A percentile compares a stretch with the other conserved stretches of the same genome.
phyloP scores from a whole-genome alignment of 2,888 invertebrate genomes.

The Lasioglossum oenotherae region DNA sequence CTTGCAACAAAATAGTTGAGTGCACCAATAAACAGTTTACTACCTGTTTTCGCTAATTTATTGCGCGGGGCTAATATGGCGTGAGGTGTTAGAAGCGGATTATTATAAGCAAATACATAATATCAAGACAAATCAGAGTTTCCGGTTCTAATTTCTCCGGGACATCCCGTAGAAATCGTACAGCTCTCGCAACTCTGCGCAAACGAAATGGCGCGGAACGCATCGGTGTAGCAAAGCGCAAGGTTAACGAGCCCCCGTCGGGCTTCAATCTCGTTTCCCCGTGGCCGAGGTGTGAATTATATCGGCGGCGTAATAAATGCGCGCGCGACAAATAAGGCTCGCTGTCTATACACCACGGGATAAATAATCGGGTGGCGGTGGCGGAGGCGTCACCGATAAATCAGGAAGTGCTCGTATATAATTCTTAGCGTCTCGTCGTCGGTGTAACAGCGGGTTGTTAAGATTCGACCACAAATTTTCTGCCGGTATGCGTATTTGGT shows the following conservation, averaged over 20 bases:
- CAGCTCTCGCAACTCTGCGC: not conserved
- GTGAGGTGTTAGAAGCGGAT: not conserved
- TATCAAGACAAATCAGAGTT: not conserved
- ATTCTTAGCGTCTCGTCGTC: slow-evolving; percentile 40
- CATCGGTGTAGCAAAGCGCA: not conserved
- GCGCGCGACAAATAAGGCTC: slow-evolving; percentile 41
- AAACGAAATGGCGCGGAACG: not conserved
- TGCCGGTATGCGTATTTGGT: slow-evolving; percentile 73
- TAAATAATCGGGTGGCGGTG: slow-evolving; percentile 36
- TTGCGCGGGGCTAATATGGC: not conserved
- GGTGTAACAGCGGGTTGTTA: slow-evolving; percentile 65
- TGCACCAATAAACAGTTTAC: not conserved
- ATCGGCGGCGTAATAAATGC: slow-evolving; percentile 33
- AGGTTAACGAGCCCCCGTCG: slow-evolving; percentile 33
- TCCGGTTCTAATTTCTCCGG: not conserved
- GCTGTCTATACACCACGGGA: slow-evolving; percentile 58
- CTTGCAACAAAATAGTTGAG: not conserved
- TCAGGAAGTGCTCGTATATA: slow-evolving; percentile 49
- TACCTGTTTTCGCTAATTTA: not conserved
- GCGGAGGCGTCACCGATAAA: slow-evolving; percentile 39
- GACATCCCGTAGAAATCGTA: not conserved
- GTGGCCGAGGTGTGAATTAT: slow-evolving; percentile 42
- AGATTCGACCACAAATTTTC: slow-evolving; percentile 69
- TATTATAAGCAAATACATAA: too few species aligned
- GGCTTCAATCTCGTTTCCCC: slow-evolving; percentile 30